Evolutionary conservation across 2,888 invertebrate genomes (phyloP).

Genomic region (Argynnis bischoffii): DNA sequence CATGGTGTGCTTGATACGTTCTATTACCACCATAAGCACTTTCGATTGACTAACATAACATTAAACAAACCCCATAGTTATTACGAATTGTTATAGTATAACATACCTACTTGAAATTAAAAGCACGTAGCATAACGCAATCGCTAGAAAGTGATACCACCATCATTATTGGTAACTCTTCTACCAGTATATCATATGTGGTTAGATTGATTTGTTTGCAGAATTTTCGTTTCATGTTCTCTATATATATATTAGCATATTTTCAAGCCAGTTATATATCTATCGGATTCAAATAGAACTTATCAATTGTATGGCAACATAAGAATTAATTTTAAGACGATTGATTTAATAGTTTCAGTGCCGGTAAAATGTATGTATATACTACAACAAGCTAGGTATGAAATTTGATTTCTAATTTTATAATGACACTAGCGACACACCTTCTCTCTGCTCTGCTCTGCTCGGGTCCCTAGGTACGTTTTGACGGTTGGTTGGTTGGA

Average conservation of each 20-base stretch:
- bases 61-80: conserved; percentile 35
- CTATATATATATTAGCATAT: not conserved
- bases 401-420: too few species aligned
- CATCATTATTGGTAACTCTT: conserved; percentile 38
- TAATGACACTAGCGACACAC: too few species aligned
- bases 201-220: not conserved
- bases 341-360: too few species aligned
- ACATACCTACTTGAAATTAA: conserved; percentile 33
- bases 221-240: not conserved
- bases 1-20: not conserved
- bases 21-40: conserved; percentile 20
- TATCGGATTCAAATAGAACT: too few species aligned
- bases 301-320: too few species aligned
- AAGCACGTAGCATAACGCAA: conserved; percentile 41
- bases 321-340: too few species aligned
- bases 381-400: too few species aligned
- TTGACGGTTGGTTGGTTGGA: too few species aligned
- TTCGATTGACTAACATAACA: conserved; percentile 22
- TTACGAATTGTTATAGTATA: conserved; percentile 29
- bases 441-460: too few species aligned
- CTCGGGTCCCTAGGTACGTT: too few species aligned
- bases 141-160: conserved; percentile 43
- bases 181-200: conserved; percentile 24
- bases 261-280: not conserved
- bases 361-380: too few species aligned